Percentiles rank a stretch among this genome's conserved stretches.
Conservation (phyloP, 2,797 vertebrate genomes). For the Ctenopoma multispine region DNA sequence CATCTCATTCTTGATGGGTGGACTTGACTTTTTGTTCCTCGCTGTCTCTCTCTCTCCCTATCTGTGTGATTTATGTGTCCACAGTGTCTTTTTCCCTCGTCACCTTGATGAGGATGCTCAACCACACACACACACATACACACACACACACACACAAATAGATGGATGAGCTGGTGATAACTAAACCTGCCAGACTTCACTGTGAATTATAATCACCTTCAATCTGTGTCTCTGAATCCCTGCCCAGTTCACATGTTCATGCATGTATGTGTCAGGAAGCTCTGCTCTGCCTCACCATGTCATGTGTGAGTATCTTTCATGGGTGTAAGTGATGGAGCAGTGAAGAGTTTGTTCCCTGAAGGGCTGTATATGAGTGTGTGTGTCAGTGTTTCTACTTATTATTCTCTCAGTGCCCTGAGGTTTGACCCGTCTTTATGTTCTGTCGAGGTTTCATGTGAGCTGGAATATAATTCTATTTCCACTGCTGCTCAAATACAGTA, state of each 20-base stretch:
- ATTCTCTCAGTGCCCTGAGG: constrained; percentile 56
- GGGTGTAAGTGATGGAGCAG: constrained; percentile 65
- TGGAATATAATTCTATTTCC: constrained; percentile 69
- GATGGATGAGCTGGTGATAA: constrained; percentile 67
- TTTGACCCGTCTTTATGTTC: constrained; percentile 67
- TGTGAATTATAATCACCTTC: constrained; percentile 77
- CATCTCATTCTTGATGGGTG: constrained; percentile 7
- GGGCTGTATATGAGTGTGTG: constrained; percentile 41
- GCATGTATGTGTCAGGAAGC: constrained; percentile 32
- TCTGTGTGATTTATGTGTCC: constrained; percentile 53
- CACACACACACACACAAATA: constrained; percentile 39
- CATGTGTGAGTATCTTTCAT: constrained; percentile 59
- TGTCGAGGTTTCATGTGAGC: constrained; percentile 64
- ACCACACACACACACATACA: constrained; percentile 32
- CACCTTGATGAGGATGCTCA: constrained; percentile 51
- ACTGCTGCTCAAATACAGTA: constrained; percentile 33
- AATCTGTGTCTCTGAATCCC: constrained; percentile 71
- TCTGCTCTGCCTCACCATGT: constrained; percentile 38
- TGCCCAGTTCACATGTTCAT: constrained; percentile 53
- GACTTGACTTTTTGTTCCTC: constrained; percentile 17
- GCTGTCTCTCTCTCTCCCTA: constrained; percentile 2
- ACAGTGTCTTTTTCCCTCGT: constrained; percentile 27
- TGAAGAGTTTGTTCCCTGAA: constrained; percentile 45
- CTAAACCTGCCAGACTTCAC: constrained; percentile 70
- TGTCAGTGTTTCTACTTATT: constrained; percentile 55